Base-by-base conservation (phyloP, 2,888 invertebrate species). In the Philereme vetulata region DNA sequence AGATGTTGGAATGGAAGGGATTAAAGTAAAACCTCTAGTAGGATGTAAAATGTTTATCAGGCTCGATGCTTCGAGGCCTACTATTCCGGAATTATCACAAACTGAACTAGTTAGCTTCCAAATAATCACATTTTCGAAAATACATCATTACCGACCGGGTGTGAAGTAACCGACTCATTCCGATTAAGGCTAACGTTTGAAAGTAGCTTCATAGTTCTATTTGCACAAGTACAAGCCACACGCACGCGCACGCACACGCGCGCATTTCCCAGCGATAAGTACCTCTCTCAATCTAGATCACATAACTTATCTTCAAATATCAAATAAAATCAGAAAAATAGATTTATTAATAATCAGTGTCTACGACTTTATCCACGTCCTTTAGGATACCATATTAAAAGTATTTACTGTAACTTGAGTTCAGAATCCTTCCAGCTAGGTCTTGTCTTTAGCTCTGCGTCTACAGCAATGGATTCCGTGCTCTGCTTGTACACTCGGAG, bases 401-500 rank as follows among this genome's bases (percentile, higher is more conserved):
- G 4, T 42, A 9, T 42, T 21, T 21, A 9, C 4, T 11, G 21
- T 44, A 4, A 4, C 11, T n/a, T 38, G 49, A 21, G 21, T 11
- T 8, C 4, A n/a, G n/a, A 6, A 32, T 21, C 33, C n/a, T 5
- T 42, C 33, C 44, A 33, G 45, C 40, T 33, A 50, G 50, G 45
- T 46, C 44, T 49, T 38, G 45, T 8, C 53, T 4, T 21, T 50
- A 42, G 50, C 49, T 40, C 40, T n/a, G 6, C 59, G 32, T 9
- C 35, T 8, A n/a, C 34, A 40, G 53, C 40, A 59, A 54, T 62
- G 56, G 46, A 44, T 38, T 6, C 54, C 7, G 47, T 9, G 38
- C 21, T 47, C 11, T 51, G 10, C 9, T 5, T 0, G 10, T 5
- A 38, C 33, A 52, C 51, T 64, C 62, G 53, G 64, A 44, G 65